phyloP scores from a whole-genome alignment of 2,888 invertebrate genomes.

The Apotomis turbidana region DNA sequence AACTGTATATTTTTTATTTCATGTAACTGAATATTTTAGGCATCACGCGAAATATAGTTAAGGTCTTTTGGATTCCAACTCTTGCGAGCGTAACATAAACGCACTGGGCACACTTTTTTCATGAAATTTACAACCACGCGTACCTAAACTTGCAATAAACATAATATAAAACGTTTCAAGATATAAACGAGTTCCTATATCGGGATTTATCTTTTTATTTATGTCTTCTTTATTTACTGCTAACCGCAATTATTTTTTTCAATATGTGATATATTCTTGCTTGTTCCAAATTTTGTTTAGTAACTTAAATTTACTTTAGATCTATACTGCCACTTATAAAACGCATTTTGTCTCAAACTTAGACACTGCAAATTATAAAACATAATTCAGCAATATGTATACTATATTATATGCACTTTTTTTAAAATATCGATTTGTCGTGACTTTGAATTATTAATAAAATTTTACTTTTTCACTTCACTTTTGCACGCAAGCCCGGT shows the following conservation, averaged over 20 bases:
- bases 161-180: background rate
- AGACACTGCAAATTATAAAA: too few relatives aligned
- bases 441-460: background rate
- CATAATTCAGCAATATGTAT: background rate
- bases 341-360: too few relatives aligned
- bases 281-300: too few relatives aligned
- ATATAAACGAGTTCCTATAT: too few relatives aligned
- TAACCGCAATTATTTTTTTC: too few relatives aligned
- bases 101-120: background rate
- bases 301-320: too few relatives aligned
- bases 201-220: too few relatives aligned
- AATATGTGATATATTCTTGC: too few relatives aligned
- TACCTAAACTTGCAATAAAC: background rate
- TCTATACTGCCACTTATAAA: too few relatives aligned
- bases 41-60: background rate
- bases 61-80: background rate
- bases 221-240: too few relatives aligned
- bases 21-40: background rate
- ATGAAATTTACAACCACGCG: too few relatives aligned
- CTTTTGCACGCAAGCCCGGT: constrained; percentile 18
- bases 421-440: background rate
- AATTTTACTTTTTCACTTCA: constrained; percentile 18
- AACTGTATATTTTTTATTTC: background rate
- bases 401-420: background rate
- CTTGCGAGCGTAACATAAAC: background rate